These are phyloP conservation scores for Danionella dracula DNA, from an alignment of 2,797 vertebrate species.

Conservation along the genomic window DNA sequence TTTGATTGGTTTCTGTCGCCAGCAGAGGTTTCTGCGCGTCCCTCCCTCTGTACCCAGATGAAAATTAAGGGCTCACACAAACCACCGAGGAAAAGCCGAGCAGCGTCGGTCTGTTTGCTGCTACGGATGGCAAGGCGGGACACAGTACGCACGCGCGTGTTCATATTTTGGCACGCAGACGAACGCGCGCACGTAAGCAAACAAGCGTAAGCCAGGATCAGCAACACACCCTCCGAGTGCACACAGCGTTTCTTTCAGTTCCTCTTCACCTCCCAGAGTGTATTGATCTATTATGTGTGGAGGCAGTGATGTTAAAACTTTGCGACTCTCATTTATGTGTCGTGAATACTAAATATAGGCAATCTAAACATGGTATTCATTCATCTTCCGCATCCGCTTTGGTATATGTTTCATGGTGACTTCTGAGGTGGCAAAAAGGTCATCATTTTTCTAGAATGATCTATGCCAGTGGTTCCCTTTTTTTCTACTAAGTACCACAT, in stretches of 20 bases:
- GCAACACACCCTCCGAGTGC: not conserved
- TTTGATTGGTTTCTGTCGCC: conserved; percentile 65
- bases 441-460: no score
- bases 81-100: not conserved
- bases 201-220: not conserved
- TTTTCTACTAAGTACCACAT: no score
- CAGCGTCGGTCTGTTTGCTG: not conserved
- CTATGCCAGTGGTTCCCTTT: no score
- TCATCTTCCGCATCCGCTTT: no score
- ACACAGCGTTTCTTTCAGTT: not conserved
- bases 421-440: no score
- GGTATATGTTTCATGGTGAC: no score
- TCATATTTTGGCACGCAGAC: not conserved
- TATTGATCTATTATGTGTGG: no score
- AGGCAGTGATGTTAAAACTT: no score
- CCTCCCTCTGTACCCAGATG: conserved; percentile 8
- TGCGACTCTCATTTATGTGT: no score
- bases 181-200: not conserved
- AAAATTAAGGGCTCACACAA: not conserved
- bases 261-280: no score
- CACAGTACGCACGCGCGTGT: not conserved
- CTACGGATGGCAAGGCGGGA: conserved; percentile 2
- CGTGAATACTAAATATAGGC: no score
- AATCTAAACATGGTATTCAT: no score
- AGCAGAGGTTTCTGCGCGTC: conserved; percentile 39